Evolutionary conservation across 1,140 invertebrate species (phyloP).

Genomic region (Muscidifurax raptorellus): DNA sequence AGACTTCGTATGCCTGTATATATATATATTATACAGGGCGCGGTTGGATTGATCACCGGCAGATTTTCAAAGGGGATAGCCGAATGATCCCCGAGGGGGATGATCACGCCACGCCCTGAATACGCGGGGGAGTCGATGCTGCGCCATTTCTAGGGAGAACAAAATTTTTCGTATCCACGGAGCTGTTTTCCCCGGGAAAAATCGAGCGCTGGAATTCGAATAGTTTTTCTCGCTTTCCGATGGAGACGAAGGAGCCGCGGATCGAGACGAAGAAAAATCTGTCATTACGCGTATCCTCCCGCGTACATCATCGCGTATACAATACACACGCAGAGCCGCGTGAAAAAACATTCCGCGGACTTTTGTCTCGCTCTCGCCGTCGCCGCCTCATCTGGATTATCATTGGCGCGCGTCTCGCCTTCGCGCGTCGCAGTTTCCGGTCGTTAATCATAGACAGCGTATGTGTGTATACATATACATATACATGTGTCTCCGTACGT

Average conservation of each 20-base stretch:
- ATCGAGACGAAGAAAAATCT: not conserved
- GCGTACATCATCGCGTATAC: too few species aligned
- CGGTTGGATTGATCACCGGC: not conserved
- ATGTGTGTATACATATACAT: not conserved
- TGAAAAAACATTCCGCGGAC: not conserved
- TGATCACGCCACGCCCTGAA: not conserved
- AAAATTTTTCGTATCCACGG: too few species aligned
- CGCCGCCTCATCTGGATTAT: constrained; percentile 17
- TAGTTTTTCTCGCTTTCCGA: not conserved
- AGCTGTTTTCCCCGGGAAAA: too few species aligned
- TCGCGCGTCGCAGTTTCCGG: constrained; percentile 1
- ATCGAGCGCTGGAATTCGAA: too few species aligned
- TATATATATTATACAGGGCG: not conserved
- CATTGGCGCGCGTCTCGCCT: not conserved
- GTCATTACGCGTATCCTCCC: not conserved
- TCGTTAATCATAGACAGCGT: constrained; percentile 18
- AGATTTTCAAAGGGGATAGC: not conserved
- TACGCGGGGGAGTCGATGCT: too few species aligned
- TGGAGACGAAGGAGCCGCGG: too few species aligned
- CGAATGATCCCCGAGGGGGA: not conserved
- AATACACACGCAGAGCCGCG: too few species aligned
- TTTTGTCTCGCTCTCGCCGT: not conserved
- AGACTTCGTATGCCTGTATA: too few species aligned
- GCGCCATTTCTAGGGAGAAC: too few species aligned
- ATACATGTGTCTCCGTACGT: not conserved